phyloP scores from a whole-genome alignment of 2,113 vertebrate genomes.

The Channa maculata region DNA sequence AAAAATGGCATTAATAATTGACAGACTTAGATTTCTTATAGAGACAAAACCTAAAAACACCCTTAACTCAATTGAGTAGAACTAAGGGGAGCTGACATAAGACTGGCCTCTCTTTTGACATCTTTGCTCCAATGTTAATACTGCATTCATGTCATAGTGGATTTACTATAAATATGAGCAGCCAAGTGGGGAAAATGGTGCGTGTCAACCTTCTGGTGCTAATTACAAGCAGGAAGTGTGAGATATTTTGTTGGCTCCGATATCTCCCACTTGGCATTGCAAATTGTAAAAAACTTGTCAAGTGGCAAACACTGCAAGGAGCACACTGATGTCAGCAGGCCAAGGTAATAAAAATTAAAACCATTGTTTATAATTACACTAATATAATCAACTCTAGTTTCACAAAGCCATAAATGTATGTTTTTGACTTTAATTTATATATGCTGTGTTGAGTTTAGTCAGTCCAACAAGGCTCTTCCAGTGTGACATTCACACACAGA shows the following conservation, averaged over 20 bases:
- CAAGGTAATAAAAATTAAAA: conserved; percentile 29
- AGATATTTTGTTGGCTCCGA: conserved; percentile 47
- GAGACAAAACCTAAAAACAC: conserved; percentile 57
- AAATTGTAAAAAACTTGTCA: conserved; percentile 53
- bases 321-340: conserved; percentile 36
- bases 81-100: conserved; percentile 45
- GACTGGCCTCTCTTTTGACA: conserved; percentile 45
- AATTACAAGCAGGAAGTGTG: conserved; percentile 68
- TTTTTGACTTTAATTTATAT: conserved; percentile 6
- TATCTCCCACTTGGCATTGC: conserved; percentile 57
- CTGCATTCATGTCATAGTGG: conserved; percentile 43
- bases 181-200: conserved; percentile 53
- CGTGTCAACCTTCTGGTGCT: conserved; percentile 64
- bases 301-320: conserved; percentile 41
- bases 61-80: conserved; percentile 38
- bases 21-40: conserved; percentile 46
- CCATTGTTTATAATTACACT: conserved; percentile 21
- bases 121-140: conserved; percentile 60
- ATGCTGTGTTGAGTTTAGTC: background rate
- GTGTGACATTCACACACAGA: conserved; percentile 14
- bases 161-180: conserved; percentile 62
- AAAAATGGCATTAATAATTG: conserved; percentile 54
- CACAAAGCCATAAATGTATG: background rate
- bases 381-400: conserved; percentile 3
- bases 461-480: background rate